Conservation (phyloP, 1,140 invertebrate genomes). For the Nasonia longicornis region DNA sequence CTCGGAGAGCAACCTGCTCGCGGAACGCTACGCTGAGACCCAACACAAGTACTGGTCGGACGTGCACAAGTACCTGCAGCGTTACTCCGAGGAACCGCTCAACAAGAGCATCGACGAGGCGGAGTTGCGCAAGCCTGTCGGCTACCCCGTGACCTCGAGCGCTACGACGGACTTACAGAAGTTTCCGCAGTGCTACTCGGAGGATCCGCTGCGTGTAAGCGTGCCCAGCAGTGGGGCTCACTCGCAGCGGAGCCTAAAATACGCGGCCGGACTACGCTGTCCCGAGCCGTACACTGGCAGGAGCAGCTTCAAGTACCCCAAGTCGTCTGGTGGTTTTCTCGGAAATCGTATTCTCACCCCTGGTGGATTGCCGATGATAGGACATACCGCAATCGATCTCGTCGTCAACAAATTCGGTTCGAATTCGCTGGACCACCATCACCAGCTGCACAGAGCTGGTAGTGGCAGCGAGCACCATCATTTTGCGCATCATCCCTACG, state of each 20-base stretch:
- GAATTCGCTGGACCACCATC: conserved; percentile 52
- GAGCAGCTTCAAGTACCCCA: conserved; percentile 24
- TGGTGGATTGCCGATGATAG: conserved; percentile 63
- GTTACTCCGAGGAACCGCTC: conserved; percentile 58
- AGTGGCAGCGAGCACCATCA: conserved; percentile 22
- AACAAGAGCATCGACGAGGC: conserved; percentile 28
- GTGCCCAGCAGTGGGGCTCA: background rate
- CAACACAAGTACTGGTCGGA: conserved; percentile 56
- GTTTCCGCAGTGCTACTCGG: conserved; percentile 62
- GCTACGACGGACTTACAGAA: conserved; percentile 56
- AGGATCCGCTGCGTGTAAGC: conserved; percentile 56
- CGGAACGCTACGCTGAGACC: conserved; percentile 53
- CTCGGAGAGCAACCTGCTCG: conserved; percentile 61
- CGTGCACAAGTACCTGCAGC: conserved; percentile 60
- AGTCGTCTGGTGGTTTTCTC: conserved; percentile 3
- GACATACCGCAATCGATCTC: conserved; percentile 62
- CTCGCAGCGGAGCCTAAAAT: conserved; percentile 27
- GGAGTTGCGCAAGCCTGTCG: conserved; percentile 43
- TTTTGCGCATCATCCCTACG: conserved; percentile 47
- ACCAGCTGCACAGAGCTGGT: conserved; percentile 5
- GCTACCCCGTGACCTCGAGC: conserved; percentile 23
- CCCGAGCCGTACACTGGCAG: background rate
- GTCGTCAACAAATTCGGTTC: conserved; percentile 65
- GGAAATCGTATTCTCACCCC: conserved; percentile 55
- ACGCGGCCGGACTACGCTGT: conserved; percentile 1